Conservation (phyloP, 2,113 vertebrate genomes). For the Microcebus jonahi region DNA sequence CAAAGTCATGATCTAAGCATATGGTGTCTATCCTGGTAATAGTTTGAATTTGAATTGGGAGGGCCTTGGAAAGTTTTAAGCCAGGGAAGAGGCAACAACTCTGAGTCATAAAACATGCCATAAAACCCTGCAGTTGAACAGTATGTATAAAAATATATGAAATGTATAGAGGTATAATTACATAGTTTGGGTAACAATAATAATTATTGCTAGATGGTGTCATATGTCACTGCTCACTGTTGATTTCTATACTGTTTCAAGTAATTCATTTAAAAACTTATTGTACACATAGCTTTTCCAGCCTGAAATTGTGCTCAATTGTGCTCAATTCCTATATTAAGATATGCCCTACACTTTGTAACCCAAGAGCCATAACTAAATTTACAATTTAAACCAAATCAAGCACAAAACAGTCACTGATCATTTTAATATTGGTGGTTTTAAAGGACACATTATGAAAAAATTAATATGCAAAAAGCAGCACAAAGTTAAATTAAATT, state of each 20-base stretch:
- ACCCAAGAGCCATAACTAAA: slow-evolving; percentile 29
- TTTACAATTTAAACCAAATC: slow-evolving; percentile 60
- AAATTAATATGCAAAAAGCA: slow-evolving; percentile 71
- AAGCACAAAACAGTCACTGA: slow-evolving; percentile 37
- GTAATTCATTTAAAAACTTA: background rate
- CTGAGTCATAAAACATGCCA: background rate
- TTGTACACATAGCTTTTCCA: background rate
- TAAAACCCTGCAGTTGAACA: background rate
- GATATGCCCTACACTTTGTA: background rate
- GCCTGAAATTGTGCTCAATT: background rate
- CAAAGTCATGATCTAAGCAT: background rate
- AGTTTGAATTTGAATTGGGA: background rate
- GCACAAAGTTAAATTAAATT: slow-evolving; percentile 67
- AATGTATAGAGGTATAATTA: background rate
- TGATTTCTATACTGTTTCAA: background rate
- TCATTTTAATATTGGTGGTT: slow-evolving; percentile 59
- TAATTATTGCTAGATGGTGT: background rate
- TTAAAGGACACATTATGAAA: slow-evolving; percentile 59
- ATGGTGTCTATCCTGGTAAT: background rate
- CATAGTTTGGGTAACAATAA: background rate
- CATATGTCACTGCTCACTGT: background rate
- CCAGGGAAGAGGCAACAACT: background rate
- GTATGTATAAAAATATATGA: background rate
- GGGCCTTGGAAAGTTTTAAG: background rate
- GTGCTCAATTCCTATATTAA: slow-evolving; percentile 28